Conservation (phyloP, 2,888 invertebrate genomes). For the Zelleria hepariella region DNA sequence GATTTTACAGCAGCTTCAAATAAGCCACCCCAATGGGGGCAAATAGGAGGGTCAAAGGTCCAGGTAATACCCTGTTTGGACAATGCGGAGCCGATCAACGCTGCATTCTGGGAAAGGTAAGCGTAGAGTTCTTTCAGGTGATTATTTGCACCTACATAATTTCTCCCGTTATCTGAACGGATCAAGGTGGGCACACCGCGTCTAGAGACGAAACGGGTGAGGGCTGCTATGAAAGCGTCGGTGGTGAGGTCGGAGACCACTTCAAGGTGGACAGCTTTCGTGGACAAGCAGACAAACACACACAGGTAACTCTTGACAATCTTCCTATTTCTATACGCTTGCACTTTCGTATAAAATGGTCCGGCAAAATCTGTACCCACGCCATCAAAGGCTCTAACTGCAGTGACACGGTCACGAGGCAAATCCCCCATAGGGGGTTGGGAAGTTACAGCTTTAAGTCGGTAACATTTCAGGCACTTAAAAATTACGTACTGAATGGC, state of each 20-base stretch:
- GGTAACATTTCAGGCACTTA: neutral
- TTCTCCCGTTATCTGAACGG: conserved; percentile 12
- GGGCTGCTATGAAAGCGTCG: conserved; percentile 13
- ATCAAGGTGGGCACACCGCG: conserved; percentile 2
- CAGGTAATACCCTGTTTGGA: conserved; percentile 4
- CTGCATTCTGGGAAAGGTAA: neutral
- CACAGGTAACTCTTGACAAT: neutral
- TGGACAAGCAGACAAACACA: too few species aligned
- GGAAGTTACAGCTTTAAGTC: neutral
- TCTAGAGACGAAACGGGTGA: conserved; percentile 10
- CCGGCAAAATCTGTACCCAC: neutral
- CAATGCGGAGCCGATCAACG: neutral
- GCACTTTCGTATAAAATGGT: too few species aligned
- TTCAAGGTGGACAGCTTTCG: conserved; percentile 13
- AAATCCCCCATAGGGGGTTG: neutral
- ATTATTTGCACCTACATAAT: conserved; percentile 11
- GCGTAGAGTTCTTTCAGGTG: conserved; percentile 6
- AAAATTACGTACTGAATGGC: neutral
- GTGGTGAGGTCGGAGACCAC: conserved; percentile 8
- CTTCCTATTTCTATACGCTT: neutral
- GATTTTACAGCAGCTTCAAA: conserved; percentile 11
- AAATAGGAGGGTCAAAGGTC: conserved; percentile 8
- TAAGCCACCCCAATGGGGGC: conserved; percentile 11
- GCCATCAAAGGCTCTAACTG: neutral
- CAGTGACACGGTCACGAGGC: neutral